Conservation (phyloP, 2,113 vertebrate species). For the Sceloporus undulatus region DNA sequence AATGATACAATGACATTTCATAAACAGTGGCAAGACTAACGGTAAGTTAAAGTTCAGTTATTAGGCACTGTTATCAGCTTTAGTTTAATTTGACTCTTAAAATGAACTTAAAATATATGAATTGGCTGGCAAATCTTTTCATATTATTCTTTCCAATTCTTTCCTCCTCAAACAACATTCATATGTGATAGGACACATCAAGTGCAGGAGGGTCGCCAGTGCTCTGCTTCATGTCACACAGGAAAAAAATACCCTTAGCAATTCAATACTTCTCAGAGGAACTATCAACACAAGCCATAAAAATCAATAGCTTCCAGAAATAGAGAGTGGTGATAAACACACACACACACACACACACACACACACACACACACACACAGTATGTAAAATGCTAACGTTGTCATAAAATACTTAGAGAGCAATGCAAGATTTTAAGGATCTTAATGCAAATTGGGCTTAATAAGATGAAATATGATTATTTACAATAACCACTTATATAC, state of each 20-base stretch:
- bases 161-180: background rate
- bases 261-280: conserved; percentile 39
- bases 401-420: conserved; percentile 38
- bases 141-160: background rate
- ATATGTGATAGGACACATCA: background rate
- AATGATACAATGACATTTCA: background rate
- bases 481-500: conserved; percentile 15
- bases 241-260: conserved; percentile 15
- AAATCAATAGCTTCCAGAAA: conserved; percentile 38
- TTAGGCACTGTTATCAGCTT: background rate
- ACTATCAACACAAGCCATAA: conserved; percentile 39
- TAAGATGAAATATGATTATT: conserved; percentile 11
- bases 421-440: conserved; percentile 33
- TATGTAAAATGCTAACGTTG: conserved; percentile 45
- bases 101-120: no score
- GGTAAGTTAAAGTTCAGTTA: background rate
- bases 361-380: conserved; percentile 20
- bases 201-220: background rate
- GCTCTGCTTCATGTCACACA: background rate
- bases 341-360: conserved; percentile 31
- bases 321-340: background rate
- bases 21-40: background rate
- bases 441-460: conserved; percentile 19
- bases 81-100: background rate
- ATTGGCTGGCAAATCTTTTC: background rate